Evolutionary conservation across 1,140 invertebrate species (phyloP).

Genomic region (Drosophila nikananu): DNA sequence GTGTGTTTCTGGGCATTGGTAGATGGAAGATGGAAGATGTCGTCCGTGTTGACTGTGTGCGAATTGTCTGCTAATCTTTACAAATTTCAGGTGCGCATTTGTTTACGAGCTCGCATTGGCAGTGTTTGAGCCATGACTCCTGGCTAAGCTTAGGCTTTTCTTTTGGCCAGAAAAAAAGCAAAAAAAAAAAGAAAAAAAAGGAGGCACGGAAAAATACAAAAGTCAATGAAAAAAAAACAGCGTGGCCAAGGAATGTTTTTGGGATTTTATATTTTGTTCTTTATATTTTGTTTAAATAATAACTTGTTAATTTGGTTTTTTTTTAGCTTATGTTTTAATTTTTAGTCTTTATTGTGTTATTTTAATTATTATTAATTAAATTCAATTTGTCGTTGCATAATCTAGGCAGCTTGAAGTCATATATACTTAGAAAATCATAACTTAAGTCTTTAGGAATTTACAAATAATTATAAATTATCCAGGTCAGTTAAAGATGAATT

Average conservation of each 20-base stretch:
- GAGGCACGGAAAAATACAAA: neutral
- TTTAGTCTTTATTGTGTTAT: too few relatives aligned
- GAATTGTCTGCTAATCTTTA: slow-evolving; percentile 82
- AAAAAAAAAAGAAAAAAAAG: neutral
- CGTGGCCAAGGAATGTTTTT: slow-evolving; percentile 7
- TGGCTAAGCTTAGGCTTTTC: slow-evolving; percentile 37
- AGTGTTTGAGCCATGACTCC: slow-evolving; percentile 27
- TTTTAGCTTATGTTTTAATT: too few relatives aligned
- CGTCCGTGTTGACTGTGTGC: slow-evolving; percentile 66
- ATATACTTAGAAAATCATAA: too few relatives aligned
- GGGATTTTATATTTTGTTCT: too few relatives aligned
- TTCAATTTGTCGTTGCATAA: too few relatives aligned
- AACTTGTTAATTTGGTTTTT: too few relatives aligned
- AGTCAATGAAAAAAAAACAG: neutral
- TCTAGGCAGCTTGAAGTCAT: too few relatives aligned
- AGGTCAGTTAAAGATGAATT: too few relatives aligned
- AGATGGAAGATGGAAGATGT: slow-evolving; percentile 32
- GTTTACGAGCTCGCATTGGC: slow-evolving; percentile 54
- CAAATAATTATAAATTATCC: too few relatives aligned
- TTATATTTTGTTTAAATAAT: too few relatives aligned
- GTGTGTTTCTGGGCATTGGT: neutral
- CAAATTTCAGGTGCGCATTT: slow-evolving; percentile 79
- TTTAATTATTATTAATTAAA: too few relatives aligned
- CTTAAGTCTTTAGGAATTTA: too few relatives aligned
- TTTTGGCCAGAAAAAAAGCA: neutral